phyloP scores from a whole-genome alignment of 2,888 invertebrate genomes.

The Drosophila flavopinicola region DNA sequence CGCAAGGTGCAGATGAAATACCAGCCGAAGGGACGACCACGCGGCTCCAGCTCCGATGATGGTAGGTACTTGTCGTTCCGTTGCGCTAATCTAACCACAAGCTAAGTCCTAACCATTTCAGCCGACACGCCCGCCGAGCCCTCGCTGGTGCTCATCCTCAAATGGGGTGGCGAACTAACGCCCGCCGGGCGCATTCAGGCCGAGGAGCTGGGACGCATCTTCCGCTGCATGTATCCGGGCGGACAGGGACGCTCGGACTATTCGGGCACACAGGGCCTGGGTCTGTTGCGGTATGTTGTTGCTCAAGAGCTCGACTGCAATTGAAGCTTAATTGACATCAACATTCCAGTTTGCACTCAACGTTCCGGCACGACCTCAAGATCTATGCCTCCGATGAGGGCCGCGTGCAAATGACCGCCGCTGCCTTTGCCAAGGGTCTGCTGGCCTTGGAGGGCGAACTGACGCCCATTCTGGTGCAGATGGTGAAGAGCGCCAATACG shows the following conservation, averaged over 20 bases:
- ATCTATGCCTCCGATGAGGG: constrained; percentile 99
- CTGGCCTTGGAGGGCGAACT: constrained; percentile 98
- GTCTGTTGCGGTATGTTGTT: constrained; percentile 88
- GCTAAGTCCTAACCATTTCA: constrained; percentile 56
- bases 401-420: constrained; percentile 99
- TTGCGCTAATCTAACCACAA: constrained; percentile 43
- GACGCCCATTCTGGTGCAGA: constrained; percentile 99
- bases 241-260: constrained; percentile 97
- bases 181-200: constrained; percentile 99
- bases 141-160: constrained; percentile 97
- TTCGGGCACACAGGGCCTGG: constrained; percentile 97
- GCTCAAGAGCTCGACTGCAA: fast-evolving
- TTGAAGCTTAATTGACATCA: background rate
- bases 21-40: constrained; percentile 96
- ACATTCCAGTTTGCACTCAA: constrained; percentile 92
- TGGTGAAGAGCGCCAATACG: constrained; percentile 99
- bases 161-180: constrained; percentile 99
- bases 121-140: constrained; percentile 95
- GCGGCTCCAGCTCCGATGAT: constrained; percentile 97
- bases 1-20: constrained; percentile 99
- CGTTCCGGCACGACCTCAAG: constrained; percentile 99
- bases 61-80: constrained; percentile 86
- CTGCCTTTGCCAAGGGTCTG: constrained; percentile 99
- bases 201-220: constrained; percentile 98
- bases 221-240: constrained; percentile 99